A percentile compares a stretch with the other conserved stretches of the same genome.
These are phyloP conservation scores for Apostichopus leukothele DNA, from an alignment of 53 echinoderm and acorn worm species.

Conservation along the genomic window DNA sequence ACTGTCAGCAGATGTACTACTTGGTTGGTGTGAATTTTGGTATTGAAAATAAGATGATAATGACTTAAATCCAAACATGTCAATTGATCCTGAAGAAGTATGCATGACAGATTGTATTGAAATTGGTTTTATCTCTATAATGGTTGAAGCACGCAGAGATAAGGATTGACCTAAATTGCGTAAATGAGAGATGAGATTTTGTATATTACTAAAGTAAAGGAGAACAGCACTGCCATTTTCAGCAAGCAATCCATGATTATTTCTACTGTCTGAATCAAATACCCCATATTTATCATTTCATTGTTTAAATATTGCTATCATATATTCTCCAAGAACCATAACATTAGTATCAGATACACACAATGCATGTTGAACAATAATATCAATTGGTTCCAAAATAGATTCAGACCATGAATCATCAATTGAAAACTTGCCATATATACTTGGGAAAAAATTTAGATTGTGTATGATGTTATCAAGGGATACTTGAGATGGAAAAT, in stretches of 20 bases:
- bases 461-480: neutral
- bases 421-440: neutral
- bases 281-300: neutral
- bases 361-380: neutral
- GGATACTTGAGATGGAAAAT: neutral
- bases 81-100: neutral
- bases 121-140: neutral
- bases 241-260: neutral
- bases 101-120: neutral
- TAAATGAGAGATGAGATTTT: neutral
- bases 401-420: neutral
- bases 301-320: neutral
- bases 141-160: neutral
- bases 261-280: neutral
- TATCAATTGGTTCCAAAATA: neutral
- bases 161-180: neutral
- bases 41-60: constrained; percentile 11
- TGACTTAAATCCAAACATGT: constrained; percentile 9
- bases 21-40: neutral
- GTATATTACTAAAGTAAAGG: neutral
- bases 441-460: neutral
- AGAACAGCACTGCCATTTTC: neutral
- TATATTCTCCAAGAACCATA: neutral
- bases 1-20: neutral
- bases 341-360: neutral